These are phyloP conservation scores for Dicrurus megarhynchus DNA, from an alignment of 2,113 vertebrate genomes.

Conservation along the genomic window DNA sequence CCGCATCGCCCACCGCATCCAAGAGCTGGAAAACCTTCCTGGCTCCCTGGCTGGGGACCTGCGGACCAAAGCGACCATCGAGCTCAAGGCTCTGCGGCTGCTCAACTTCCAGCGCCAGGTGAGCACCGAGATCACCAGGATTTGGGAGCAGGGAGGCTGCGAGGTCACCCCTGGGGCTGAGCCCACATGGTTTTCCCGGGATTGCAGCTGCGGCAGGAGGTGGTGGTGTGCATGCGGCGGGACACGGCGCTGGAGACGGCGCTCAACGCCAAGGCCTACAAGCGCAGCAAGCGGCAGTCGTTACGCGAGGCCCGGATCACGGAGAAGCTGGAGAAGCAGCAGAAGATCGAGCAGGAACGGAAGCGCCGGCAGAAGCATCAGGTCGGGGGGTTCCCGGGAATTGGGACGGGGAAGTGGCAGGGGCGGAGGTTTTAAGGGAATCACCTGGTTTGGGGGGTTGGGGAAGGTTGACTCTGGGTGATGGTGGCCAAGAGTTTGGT, in stretches of 20 bases:
- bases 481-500: not conserved
- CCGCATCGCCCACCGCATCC: constrained; percentile 92
- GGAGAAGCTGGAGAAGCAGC: constrained; percentile 97
- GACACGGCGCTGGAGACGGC: constrained; percentile 95
- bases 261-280: constrained; percentile 95
- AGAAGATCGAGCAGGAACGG: constrained; percentile 97
- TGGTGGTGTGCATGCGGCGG: constrained; percentile 96
- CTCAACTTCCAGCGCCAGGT: constrained; percentile 98
- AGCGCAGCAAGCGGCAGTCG: constrained; percentile 95
- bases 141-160: not conserved
- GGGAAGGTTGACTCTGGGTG: not conserved
- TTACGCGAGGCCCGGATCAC: constrained; percentile 94
- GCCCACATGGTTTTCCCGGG: accelerated
- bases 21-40: constrained; percentile 94
- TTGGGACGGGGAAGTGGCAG: accelerated
- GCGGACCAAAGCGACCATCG: constrained; percentile 95
- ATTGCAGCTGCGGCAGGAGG: constrained; percentile 84
- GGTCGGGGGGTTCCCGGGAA: constrained; percentile 26
- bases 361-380: constrained; percentile 97
- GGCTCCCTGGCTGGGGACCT: constrained; percentile 92
- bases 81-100: constrained; percentile 93
- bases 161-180: accelerated
- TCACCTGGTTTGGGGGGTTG: accelerated
- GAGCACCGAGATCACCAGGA: accelerated
- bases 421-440: not conserved